Conservation (phyloP, 2,888 invertebrate species). For the Tetropium fuscum region DNA sequence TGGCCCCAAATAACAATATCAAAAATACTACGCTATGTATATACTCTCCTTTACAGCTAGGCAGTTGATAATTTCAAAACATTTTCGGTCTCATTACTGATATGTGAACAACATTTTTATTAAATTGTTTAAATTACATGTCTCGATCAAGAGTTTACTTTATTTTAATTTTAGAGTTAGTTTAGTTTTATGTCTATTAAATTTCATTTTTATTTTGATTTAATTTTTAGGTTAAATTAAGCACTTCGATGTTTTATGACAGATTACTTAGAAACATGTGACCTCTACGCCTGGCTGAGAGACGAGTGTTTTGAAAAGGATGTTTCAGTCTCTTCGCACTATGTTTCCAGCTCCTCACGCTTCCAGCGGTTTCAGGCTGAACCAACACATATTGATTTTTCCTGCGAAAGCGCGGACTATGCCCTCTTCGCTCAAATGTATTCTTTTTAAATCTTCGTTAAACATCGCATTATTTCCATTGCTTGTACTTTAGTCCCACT, state of each 20-base stretch:
- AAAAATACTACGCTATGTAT: constrained; percentile 56
- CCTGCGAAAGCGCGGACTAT: not conserved
- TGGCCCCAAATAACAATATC: constrained; percentile 57
- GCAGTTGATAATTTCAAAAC: constrained; percentile 35
- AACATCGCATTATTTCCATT: too few relatives aligned
- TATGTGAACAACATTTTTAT: constrained; percentile 44
- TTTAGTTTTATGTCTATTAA: constrained; percentile 37
- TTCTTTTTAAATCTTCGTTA: too few relatives aligned
- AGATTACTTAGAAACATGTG: constrained; percentile 33
- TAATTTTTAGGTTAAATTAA: constrained; percentile 34
- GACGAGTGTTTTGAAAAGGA: constrained; percentile 34
- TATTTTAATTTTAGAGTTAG: constrained; percentile 28
- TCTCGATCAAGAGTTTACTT: constrained; percentile 30
- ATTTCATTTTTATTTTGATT: constrained; percentile 37
- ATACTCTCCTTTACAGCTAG: constrained; percentile 50
- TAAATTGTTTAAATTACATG: constrained; percentile 42
- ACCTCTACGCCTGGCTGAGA: constrained; percentile 32
- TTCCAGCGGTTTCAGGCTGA: constrained; percentile 30
- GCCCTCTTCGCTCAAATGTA: too few relatives aligned
- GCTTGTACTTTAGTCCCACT: too few relatives aligned
- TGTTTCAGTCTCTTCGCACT: not conserved
- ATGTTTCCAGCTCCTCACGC: constrained; percentile 34
- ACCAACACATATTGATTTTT: constrained; percentile 31
- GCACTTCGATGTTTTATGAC: constrained; percentile 45
- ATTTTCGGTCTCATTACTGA: constrained; percentile 35